phyloP scores from a whole-genome alignment of 1,140 invertebrate genomes.

The Homalodisca vitripennis region DNA sequence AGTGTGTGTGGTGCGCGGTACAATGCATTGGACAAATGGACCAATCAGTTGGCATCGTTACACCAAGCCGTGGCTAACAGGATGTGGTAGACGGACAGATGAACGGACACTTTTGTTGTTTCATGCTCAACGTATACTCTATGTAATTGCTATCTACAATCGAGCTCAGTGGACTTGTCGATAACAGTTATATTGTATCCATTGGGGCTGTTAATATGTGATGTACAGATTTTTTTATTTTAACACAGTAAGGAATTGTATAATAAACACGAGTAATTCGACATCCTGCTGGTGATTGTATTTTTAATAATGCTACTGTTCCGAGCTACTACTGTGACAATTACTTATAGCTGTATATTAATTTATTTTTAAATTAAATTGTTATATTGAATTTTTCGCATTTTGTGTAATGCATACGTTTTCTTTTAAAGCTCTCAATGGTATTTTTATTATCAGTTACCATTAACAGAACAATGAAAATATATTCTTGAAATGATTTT shows the following conservation, averaged over 20 bases:
- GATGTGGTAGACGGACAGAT: slow-evolving; percentile 60
- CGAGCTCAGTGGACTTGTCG: too few relatives aligned
- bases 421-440: slow-evolving; percentile 3
- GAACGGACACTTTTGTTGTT: too few relatives aligned
- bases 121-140: too few relatives aligned
- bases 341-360: slow-evolving; percentile 19
- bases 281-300: neutral
- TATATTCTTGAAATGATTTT: neutral
- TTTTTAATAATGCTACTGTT: slow-evolving; percentile 8
- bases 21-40: slow-evolving; percentile 95
- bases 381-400: slow-evolving; percentile 15
- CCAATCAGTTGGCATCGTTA: slow-evolving; percentile 82
- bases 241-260: slow-evolving; percentile 23
- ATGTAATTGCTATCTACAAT: too few relatives aligned
- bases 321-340: neutral
- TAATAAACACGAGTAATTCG: slow-evolving; percentile 1
- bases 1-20: slow-evolving; percentile 83
- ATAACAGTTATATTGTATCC: slow-evolving; percentile 13
- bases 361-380: slow-evolving; percentile 27
- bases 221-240: slow-evolving; percentile 28
- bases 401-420: slow-evolving; percentile 22
- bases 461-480: neutral
- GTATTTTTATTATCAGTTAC: slow-evolving; percentile 1
- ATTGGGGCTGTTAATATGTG: slow-evolving; percentile 27
- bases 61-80: slow-evolving; percentile 88